Evolutionary conservation across 2,113 vertebrate genomes (phyloP).

Genomic region (Ammodytes marinus): DNA sequence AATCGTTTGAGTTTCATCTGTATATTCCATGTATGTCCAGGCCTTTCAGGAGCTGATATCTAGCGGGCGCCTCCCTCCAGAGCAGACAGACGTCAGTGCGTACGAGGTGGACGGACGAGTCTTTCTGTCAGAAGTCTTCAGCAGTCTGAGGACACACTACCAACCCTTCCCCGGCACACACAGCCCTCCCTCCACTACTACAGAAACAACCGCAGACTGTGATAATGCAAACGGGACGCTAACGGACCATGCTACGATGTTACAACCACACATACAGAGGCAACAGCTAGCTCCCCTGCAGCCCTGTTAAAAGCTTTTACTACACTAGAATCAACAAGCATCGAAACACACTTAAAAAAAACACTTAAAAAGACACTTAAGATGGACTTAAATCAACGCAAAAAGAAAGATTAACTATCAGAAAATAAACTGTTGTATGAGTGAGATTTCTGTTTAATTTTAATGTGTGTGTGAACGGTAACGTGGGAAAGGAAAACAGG

Average conservation of each 20-base stretch:
- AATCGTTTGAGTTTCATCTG: too few relatives aligned
- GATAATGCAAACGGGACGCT: slow-evolving; percentile 70
- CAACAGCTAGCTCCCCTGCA: background rate
- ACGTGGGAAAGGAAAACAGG: too few relatives aligned
- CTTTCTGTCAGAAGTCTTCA: slow-evolving; percentile 86
- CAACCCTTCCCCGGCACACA: slow-evolving; percentile 87
- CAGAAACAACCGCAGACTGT: slow-evolving; percentile 14
- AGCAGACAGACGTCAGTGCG: slow-evolving; percentile 86
- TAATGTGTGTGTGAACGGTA: too few relatives aligned
- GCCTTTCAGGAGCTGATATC: slow-evolving; percentile 87
- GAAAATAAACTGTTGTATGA: too few relatives aligned
- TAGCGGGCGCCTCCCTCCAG: slow-evolving; percentile 76
- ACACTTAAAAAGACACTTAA: background rate
- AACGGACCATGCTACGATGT: background rate
- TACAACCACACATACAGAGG: rapidly evolving
- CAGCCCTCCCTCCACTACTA: slow-evolving; percentile 17
- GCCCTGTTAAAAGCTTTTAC: background rate
- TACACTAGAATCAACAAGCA: background rate
- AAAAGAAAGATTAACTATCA: background rate
- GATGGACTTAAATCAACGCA: background rate
- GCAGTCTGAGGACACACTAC: slow-evolving; percentile 85
- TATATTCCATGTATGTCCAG: slow-evolving; percentile 70
- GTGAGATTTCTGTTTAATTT: too few relatives aligned
- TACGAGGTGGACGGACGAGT: slow-evolving; percentile 83
- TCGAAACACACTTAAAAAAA: background rate